Base-by-base conservation (phyloP, 2,113 vertebrate species). In the Ibidorhyncha struthersii region DNA sequence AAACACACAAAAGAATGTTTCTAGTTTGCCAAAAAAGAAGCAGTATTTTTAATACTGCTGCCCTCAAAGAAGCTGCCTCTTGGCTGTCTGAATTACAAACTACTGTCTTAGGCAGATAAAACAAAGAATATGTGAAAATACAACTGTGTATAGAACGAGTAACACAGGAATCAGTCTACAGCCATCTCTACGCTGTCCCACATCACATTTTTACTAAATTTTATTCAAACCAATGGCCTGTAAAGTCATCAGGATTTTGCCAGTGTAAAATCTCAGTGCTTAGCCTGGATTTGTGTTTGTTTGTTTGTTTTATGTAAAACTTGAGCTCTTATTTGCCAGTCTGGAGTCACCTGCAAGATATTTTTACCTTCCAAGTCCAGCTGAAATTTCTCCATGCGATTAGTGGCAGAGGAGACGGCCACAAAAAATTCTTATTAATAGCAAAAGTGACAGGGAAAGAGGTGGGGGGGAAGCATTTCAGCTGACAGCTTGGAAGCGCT, bases 41-140 rank as follows among this genome's bases (percentile, higher is more conserved):
- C 82, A 92, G 25, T 90, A 84, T 93, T 95, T 96, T 96, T 94
- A 96, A 96, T 94, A 80, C 53, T 80, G 59, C 7, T 22, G 58
- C 94, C 84, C 77, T 94, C 79, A 93, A 89, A 96, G 62, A 96
- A 90, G 90, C 65, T 89, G 81, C 50, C 69, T 88, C 65, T 95
- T 91, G 72, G 71, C 84, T 95, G 58, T 86, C 93, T 87, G 85
- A 93, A 96, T 93, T 95, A 90, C 63, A 95, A 90, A 90, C 83
- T 89, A 94, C 86, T 86, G 74, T 86, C 62, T 87, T 76, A 69
- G 52, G 43, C 36, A 90, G 80, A 90, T 92, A 72, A 96, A 90
- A 53, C 78, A 95, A 94, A 93, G 76, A 74, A 49, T 47, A 91
- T 9, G 27, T 69, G 67, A 96, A 93, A 79, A 87, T 43, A 72